Evolutionary conservation across 2,888 invertebrate genomes (phyloP).

Genomic region (Philereme vetulata): DNA sequence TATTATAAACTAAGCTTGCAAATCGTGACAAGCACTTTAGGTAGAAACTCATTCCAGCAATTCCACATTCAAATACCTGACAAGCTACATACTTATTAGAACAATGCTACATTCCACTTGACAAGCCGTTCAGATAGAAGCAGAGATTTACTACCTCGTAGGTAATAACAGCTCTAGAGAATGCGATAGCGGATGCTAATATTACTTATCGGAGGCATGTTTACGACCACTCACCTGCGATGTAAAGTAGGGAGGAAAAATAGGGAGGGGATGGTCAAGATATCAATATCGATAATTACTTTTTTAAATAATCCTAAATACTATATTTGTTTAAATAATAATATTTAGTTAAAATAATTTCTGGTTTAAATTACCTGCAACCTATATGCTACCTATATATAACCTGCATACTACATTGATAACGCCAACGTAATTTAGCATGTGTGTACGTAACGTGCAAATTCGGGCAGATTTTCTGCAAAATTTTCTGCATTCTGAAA

Average conservation of each 20-base stretch:
- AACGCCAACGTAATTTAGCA: too few species aligned
- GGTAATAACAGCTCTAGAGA: constrained; percentile 37
- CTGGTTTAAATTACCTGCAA: too few species aligned
- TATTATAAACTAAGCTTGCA: too few species aligned
- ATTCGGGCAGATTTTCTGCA: too few species aligned
- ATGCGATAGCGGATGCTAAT: constrained; percentile 53
- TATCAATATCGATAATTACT: constrained; percentile 36
- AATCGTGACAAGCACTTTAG: too few species aligned
- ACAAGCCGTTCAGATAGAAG: constrained; percentile 16
- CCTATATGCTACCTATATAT: too few species aligned
- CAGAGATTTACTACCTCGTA: constrained; percentile 29
- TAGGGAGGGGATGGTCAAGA: constrained; percentile 28
- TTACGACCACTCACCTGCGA: constrained; percentile 63
- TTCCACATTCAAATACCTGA: constrained; percentile 8
- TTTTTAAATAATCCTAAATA: background rate
- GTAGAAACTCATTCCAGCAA: background rate
- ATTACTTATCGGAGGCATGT: constrained; percentile 62
- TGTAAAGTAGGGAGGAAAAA: constrained; percentile 39
- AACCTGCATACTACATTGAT: too few species aligned
- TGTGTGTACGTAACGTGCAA: too few species aligned
- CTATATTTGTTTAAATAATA: too few species aligned
- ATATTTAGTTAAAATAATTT: too few species aligned
- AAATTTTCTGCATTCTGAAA: too few species aligned
- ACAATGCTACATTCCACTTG: constrained; percentile 7
- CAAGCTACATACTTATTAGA: constrained; percentile 1